Evolutionary conservation across 1,140 invertebrate genomes (phyloP), one percentile per base, ranked within the genome.

Genomic region (Plutomurus gul): DNA sequence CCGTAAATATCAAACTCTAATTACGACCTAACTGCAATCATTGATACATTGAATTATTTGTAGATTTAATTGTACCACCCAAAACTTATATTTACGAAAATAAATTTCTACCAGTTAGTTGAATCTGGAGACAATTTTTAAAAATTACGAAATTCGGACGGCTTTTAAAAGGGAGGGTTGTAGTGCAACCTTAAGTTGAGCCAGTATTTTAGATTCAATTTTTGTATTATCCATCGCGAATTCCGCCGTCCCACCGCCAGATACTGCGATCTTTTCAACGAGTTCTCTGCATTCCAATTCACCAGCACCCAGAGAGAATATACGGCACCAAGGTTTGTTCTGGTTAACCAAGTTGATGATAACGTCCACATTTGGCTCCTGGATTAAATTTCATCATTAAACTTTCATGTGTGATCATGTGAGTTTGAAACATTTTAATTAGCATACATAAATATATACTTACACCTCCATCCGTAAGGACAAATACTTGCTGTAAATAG

Each of bases 391-490:
- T n/a, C n/a, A n/a, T n/a, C n/a, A n/a, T n/a, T n/a, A n/a, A n/a
- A n/a, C n/a, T n/a, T n/a, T n/a, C n/a, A n/a, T n/a, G n/a, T n/a
- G n/a, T n/a, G n/a, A n/a, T n/a, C n/a, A n/a, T n/a, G n/a, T n/a
- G n/a, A n/a, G n/a, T n/a, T n/a, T n/a, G n/a, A n/a, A n/a, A n/a
- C n/a, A n/a, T n/a, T n/a, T n/a, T n/a, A n/a, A n/a, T n/a, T n/a
- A n/a, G n/a, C n/a, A 36, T 51, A 46, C 22, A 27, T 4, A 47
- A 78, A 72, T 27, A n/a, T 22, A 16, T n/a, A 33, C 76, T 71
- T 20, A 86, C 86, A 36, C 82, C 82, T 18, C 86, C 86, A 80
- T 87, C 87, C 13, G 87, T 86, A 7, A 87, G 72, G n/a, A 87
- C 74, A 78, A 87, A 85, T 7, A 87, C 81, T 77, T 86, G 83